Conservation (phyloP, 2,888 invertebrate species). For the Cryptus viduatorius region DNA sequence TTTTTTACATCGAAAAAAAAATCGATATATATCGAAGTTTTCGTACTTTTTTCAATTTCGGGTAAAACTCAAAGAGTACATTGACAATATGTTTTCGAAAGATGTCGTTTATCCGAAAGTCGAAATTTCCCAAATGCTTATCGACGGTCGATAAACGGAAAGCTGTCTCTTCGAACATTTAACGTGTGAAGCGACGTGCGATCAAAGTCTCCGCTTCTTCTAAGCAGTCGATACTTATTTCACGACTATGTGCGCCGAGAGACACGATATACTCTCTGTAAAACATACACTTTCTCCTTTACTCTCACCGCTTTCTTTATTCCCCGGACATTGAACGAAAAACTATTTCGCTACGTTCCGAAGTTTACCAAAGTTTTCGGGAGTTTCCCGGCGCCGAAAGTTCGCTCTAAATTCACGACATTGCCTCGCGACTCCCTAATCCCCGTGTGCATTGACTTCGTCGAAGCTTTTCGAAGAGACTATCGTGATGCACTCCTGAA, state of each 20-base stretch:
- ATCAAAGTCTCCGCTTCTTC: not conserved
- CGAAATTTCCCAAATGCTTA: too few species aligned
- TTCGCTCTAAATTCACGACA: conserved; percentile 44
- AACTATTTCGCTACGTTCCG: conserved; percentile 10
- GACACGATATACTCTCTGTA: not conserved
- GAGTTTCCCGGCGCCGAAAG: conserved; percentile 21
- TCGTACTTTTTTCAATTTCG: too few species aligned
- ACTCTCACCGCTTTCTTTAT: not conserved
- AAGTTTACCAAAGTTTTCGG: conserved; percentile 28
- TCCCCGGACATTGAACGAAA: conserved; percentile 3
- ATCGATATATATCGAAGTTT: too few species aligned
- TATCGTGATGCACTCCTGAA: conserved; percentile 48
- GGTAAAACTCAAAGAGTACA: not conserved
- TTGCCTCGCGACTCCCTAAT: conserved; percentile 2
- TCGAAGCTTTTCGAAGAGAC: not conserved
- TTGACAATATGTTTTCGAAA: not conserved
- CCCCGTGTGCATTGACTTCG: conserved; percentile 26
- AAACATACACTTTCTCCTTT: not conserved
- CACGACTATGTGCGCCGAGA: too few species aligned
- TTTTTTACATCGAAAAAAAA: not conserved
- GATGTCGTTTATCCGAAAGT: too few species aligned
- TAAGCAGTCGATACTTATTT: too few species aligned
- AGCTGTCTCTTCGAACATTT: too few species aligned
- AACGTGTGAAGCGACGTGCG: too few species aligned
- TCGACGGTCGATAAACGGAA: too few species aligned